Percentiles rank a stretch among this genome's conserved stretches.
Evolutionary conservation across 2,888 invertebrate species (phyloP).

Genomic region (Drosophila demipolita): DNA sequence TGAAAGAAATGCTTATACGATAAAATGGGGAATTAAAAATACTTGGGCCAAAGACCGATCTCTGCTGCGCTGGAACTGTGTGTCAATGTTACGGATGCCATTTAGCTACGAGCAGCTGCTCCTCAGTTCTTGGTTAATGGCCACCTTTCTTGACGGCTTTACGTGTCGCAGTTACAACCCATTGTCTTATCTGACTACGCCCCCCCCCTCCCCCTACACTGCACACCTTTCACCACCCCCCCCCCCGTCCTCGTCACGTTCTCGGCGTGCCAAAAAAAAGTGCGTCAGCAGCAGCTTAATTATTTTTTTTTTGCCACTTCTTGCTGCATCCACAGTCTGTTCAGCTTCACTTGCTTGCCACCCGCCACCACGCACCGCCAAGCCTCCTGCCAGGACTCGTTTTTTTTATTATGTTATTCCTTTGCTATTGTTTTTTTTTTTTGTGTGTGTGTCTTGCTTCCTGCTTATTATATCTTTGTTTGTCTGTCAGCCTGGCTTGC

Average conservation of each 20-base stretch:
- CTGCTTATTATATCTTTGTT: conserved; percentile 67
- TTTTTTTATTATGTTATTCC: conserved; percentile 56
- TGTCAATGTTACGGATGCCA: conserved; percentile 9
- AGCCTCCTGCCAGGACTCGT: neutral
- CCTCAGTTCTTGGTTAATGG: conserved; percentile 52
- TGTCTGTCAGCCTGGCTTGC: conserved; percentile 42
- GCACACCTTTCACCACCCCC: neutral
- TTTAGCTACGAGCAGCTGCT: conserved; percentile 37
- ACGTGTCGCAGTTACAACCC: conserved; percentile 59
- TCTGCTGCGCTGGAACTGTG: conserved; percentile 27
- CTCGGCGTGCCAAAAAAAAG: conserved; percentile 75
- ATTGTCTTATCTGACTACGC: conserved; percentile 47
- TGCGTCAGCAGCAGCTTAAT: conserved; percentile 78
- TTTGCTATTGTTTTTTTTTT: neutral
- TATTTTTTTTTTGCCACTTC: conserved; percentile 75
- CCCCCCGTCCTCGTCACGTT: conserved; percentile 68
- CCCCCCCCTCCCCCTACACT: neutral
- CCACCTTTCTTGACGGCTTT: conserved; percentile 57
- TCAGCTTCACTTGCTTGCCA: neutral
- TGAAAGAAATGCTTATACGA: conserved; percentile 19
- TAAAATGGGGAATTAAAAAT: conserved; percentile 53
- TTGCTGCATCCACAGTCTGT: conserved; percentile 37
- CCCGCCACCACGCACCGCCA: neutral
- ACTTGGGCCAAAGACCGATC: conserved; percentile 30
- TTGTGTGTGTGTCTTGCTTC: conserved; percentile 46